phyloP scores from a whole-genome alignment of 2,113 vertebrate genomes.

The Halcyon senegalensis region DNA sequence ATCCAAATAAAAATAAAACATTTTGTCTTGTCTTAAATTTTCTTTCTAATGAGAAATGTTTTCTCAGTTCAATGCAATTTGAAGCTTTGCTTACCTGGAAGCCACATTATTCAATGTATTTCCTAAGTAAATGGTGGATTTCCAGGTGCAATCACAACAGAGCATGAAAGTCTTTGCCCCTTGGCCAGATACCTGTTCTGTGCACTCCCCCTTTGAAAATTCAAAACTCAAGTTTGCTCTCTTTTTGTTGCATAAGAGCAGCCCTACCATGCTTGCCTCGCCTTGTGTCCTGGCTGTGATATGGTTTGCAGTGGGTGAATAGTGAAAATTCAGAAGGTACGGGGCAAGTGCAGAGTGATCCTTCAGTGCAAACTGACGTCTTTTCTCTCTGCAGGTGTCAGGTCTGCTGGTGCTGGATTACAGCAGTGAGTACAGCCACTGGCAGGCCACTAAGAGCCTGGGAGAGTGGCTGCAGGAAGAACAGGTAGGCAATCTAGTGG shows the following conservation, averaged over 20 bases:
- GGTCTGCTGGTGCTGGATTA: constrained; percentile 92
- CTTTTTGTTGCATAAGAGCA: background rate
- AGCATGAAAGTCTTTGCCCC: background rate
- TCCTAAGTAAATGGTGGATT: background rate
- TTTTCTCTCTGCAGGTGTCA: constrained; percentile 81
- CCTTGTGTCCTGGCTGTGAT: background rate
- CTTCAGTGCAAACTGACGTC: background rate
- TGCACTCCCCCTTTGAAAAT: background rate
- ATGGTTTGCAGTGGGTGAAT: background rate
- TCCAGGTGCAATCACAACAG: background rate
- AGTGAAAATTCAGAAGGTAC: background rate
- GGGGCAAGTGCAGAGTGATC: background rate
- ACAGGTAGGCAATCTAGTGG: constrained; percentile 75
- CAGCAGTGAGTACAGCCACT: constrained; percentile 91
- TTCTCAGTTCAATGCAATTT: background rate
- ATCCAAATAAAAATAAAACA: background rate
- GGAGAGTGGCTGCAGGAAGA: constrained; percentile 91
- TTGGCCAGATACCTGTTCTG: background rate
- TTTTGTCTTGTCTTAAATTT: background rate
- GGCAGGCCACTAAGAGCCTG: constrained; percentile 89
- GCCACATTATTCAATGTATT: background rate
- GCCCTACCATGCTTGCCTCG: background rate
- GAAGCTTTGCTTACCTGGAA: background rate
- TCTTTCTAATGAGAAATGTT: background rate
- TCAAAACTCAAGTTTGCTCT: background rate